A percentile compares a stretch with the other conserved stretches of the same genome.
phyloP scores from a whole-genome alignment of 1,140 invertebrate species.

The Lepeophtheirus salmonis region DNA sequence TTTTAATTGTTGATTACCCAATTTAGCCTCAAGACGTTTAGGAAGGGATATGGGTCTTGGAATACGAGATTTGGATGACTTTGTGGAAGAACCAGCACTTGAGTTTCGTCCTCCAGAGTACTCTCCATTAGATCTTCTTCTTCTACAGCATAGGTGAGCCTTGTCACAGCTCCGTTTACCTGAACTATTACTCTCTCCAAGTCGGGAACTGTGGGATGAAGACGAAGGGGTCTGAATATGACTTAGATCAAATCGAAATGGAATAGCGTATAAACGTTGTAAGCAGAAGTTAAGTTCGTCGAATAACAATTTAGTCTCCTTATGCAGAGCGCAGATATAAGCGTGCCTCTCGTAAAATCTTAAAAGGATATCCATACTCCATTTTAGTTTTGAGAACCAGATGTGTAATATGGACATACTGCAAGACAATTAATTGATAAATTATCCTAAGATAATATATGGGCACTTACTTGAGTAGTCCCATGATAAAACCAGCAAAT shows the following conservation, averaged over 20 bases:
- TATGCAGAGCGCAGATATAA: constrained; percentile 12
- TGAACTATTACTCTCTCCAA: not conserved
- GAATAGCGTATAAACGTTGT: constrained; percentile 9
- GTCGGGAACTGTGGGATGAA: not conserved
- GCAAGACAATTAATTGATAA: constrained; percentile 1
- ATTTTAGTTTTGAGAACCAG: constrained; percentile 13
- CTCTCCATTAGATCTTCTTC: not conserved
- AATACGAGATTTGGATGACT: constrained; percentile 6
- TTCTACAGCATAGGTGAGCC: not conserved
- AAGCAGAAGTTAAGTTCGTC: constrained; percentile 14
- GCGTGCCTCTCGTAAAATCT: constrained; percentile 14
- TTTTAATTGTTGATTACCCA: too few relatives aligned
- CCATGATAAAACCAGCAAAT: constrained; percentile 12
- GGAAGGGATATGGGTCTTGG: constrained; percentile 16
- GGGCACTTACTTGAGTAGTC: constrained; percentile 7
- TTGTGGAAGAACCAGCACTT: not conserved
- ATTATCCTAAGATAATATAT: not conserved
- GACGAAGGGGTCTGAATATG: not conserved
- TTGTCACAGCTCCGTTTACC: not conserved
- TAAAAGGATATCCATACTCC: constrained; percentile 13
- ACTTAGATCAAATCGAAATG: constrained; percentile 2
- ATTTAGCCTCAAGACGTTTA: constrained; percentile 12
- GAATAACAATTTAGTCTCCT: constrained; percentile 10
- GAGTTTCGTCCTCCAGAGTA: not conserved
- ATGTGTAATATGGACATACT: constrained; percentile 12